Evolutionary conservation across 1,140 invertebrate genomes (phyloP), one percentile per base, ranked within the genome.

Genomic region (Thaumatotibia leucotreta): DNA sequence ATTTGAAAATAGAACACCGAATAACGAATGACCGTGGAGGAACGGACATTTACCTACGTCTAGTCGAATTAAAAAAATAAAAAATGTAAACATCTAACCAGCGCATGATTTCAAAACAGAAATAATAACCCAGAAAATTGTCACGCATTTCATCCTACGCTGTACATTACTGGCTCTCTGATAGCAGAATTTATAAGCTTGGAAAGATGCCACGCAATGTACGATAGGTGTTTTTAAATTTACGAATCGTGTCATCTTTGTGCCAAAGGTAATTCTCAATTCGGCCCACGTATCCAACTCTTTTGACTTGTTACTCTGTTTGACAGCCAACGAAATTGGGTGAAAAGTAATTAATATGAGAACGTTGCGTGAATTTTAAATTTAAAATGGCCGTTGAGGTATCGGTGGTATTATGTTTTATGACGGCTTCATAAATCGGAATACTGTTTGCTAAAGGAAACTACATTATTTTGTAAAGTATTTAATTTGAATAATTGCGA

Each of bases 301-400:
- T 69, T 69, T 68, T 72, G 70, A 74, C 69, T 70, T 74, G 77
- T 76, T 79, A 73, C 71, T 66, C 65, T 69, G 77, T 69, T 73
- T 79, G 77, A 80, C 77, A 76, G 72, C 61, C 68, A 77, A 73
- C 80, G 70, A 83, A 83, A 83, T 83, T 80, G 78, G 74, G 66
- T 76, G 73, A 79, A 83, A 80, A 74, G 75, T 74, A 83, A 80
- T 83, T 79, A 80, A 81, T 76, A 73, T 67, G 68, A 24, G 31
- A 10, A 35, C 61, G 61, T 35, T 20, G 31, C 32, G 62, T 33
- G 64, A 73, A 69, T 73, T 69, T 75, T 70, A 68, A 66, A 72
- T 75, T 71, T 75, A 71, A 72, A 73, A 66, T 45, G 61, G 14
- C 29, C 31, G 29, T 20, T 58, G 61, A 62, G 29, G 29, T 62